These are phyloP conservation scores for Blastomussa wellsi DNA, from an alignment of 92 coral and sea anemone species.

Conservation along the genomic window DNA sequence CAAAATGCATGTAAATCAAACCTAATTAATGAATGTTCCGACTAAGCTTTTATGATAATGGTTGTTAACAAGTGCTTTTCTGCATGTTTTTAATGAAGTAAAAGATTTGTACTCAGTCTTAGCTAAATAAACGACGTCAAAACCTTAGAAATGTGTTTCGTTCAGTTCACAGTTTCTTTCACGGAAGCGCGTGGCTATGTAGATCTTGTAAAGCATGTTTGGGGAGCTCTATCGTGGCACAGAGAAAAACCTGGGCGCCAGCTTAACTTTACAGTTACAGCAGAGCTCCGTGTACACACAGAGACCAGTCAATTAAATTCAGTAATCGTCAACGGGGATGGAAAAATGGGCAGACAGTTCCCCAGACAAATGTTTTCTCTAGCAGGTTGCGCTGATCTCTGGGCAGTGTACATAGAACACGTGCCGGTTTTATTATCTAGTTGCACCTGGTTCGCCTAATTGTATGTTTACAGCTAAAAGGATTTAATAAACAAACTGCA, in stretches of 20 bases:
- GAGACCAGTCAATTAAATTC: not conserved
- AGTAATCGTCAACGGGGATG: not conserved
- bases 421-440: constrained; percentile 17
- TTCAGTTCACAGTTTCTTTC: not conserved
- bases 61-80: not conserved
- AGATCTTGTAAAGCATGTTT: no score
- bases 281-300: not conserved
- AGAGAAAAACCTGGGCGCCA: not conserved
- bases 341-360: not conserved
- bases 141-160: not conserved
- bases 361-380: not conserved
- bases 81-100: not conserved
- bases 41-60: not conserved
- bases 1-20: not conserved
- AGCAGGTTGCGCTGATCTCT: not conserved
- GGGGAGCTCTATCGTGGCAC: no score
- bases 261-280: not conserved
- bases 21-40: not conserved
- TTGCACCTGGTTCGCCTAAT: constrained; percentile 38
- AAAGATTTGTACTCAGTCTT: not conserved
- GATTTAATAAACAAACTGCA: constrained; percentile 32
- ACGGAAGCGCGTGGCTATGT: not conserved
- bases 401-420: constrained; percentile 20
- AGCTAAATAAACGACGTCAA: constrained; percentile 1
- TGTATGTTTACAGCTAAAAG: constrained; percentile 29